Conservation (phyloP, 1,140 invertebrate genomes). For the Lordiphosa collinella region DNA sequence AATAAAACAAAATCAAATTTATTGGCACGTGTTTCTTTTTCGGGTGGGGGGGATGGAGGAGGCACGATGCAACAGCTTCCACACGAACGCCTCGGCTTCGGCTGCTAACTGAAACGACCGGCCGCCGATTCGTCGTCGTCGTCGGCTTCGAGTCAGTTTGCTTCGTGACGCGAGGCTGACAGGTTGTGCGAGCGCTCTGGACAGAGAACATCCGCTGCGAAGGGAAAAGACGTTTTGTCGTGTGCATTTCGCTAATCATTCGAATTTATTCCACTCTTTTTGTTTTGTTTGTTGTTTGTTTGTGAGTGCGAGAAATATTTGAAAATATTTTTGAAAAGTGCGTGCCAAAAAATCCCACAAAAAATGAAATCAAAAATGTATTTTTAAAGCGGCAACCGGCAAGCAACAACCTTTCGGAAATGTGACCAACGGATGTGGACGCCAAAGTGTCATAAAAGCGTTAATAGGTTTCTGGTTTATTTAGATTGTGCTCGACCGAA, state of each 20-base stretch:
- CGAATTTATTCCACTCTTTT: slow-evolving; percentile 31
- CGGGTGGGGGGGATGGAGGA: background rate
- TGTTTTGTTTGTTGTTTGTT: slow-evolving; percentile 9
- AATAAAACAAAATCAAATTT: slow-evolving; percentile 44
- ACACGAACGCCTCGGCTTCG: background rate
- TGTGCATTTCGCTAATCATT: background rate
- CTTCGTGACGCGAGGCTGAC: slow-evolving; percentile 38
- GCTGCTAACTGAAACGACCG: background rate
- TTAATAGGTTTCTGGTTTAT: slow-evolving; percentile 47
- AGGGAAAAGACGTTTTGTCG: background rate
- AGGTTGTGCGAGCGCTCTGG: slow-evolving; percentile 19
- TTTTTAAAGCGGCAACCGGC: too few species aligned
- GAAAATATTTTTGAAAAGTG: slow-evolving; percentile 16
- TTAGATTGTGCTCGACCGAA: slow-evolving; percentile 31
- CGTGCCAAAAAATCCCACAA: slow-evolving; percentile 26
- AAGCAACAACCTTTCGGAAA: too few species aligned
- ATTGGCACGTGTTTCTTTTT: slow-evolving; percentile 35
- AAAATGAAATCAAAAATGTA: too few species aligned
- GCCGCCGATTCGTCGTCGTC: slow-evolving; percentile 8
- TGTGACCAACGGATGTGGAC: too few species aligned
- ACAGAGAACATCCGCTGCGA: background rate
- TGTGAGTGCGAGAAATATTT: slow-evolving; percentile 31
- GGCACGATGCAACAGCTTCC: background rate
- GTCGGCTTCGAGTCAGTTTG: slow-evolving; percentile 28
- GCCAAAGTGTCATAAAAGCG: too few species aligned